These are phyloP conservation scores for Hydractinia symbiolongicarpus DNA, from an alignment of 30 jellyfish, hydroid and myxozoan species.

Conservation along the genomic window DNA sequence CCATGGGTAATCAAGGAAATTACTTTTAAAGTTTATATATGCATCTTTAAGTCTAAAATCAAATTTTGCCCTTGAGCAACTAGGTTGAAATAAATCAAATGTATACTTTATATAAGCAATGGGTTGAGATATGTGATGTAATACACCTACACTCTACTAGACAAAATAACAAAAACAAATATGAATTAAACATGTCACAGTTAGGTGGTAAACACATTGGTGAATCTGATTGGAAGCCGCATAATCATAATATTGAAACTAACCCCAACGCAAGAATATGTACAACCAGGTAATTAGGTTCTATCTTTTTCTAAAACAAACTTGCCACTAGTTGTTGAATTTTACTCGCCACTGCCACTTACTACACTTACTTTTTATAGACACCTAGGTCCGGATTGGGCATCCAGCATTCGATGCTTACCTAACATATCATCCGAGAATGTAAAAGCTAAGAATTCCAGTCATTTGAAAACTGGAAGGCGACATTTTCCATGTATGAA, in stretches of 20 bases:
- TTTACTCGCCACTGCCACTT: neutral
- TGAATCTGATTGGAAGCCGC: conserved; percentile 18
- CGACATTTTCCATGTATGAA: conserved; percentile 8
- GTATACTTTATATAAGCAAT: too few species aligned
- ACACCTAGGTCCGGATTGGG: conserved; percentile 19
- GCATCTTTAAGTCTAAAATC: too few species aligned
- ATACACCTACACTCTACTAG: too few species aligned
- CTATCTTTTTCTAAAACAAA: neutral
- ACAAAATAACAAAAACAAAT: too few species aligned
- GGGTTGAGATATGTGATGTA: too few species aligned
- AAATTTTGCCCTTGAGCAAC: too few species aligned
- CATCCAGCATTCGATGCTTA: conserved; percentile 17
- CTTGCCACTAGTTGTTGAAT: too few species aligned
- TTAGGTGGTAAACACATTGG: conserved; percentile 14
- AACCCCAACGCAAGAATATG: neutral
- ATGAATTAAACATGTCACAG: neutral
- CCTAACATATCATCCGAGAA: neutral
- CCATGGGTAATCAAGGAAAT: too few species aligned
- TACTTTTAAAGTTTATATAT: too few species aligned
- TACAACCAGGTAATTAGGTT: neutral
- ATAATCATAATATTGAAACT: neutral
- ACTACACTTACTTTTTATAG: neutral
- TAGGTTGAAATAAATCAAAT: too few species aligned
- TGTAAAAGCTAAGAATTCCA: neutral
- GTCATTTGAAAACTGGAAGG: neutral